These are phyloP conservation scores for Choloepus hoffmanni DNA, from an alignment of 2,113 vertebrate genomes.

Conservation along the genomic window DNA sequence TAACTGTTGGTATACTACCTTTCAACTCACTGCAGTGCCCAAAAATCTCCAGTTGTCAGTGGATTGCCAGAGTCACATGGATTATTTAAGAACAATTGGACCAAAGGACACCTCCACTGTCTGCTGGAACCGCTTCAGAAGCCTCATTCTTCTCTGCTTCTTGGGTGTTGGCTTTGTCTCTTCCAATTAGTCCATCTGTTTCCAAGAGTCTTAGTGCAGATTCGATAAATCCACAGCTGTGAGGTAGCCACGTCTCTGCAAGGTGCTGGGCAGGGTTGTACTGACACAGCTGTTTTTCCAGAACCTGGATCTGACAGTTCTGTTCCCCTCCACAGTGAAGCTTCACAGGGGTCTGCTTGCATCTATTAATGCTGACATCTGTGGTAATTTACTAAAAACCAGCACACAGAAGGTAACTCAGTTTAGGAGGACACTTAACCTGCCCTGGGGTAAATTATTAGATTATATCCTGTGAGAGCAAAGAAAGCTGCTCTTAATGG, in stretches of 20 bases:
- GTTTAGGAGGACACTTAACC: neutral
- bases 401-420: neutral
- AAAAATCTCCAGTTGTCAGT: neutral
- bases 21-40: too few relatives aligned
- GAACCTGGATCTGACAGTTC: rapidly evolving
- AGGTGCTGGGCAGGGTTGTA: rapidly evolving
- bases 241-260: rapidly evolving
- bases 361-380: neutral
- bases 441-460: neutral
- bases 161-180: neutral
- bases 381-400: rapidly evolving
- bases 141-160: neutral
- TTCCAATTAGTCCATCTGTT: neutral
- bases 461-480: neutral
- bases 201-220: too few relatives aligned
- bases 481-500: neutral
- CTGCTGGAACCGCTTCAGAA: neutral
- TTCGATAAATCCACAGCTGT: rapidly evolving
- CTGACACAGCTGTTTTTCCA: neutral
- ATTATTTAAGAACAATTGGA: neutral
- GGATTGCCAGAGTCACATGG: rapidly evolving
- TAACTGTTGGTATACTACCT: neutral
- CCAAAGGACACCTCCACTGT: rapidly evolving
- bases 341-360: neutral
- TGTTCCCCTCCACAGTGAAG: rapidly evolving